Evolutionary conservation across 2,797 vertebrate species (phyloP), one percentile per base, ranked within the genome.

Genomic region (Jordanella pulchra): DNA sequence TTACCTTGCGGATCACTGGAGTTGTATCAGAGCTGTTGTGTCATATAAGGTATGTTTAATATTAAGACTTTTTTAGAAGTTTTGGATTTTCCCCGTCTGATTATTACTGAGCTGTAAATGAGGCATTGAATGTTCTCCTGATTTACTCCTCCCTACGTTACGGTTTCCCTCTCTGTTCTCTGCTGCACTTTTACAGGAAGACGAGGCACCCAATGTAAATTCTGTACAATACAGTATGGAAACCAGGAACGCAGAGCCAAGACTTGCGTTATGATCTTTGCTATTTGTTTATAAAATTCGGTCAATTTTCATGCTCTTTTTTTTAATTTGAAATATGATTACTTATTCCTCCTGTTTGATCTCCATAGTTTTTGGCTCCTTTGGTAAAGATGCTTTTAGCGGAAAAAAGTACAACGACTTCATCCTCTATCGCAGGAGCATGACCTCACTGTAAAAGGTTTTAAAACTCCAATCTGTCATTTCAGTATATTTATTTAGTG

Each of bases 201-300:
- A 76, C 39, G 75, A 74, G 82, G 75, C 89, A 89, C 83, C 87
- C 91, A 90, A 44, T 96, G 95, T 96, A 96, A 95, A 96, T 95
- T 93, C 80, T 96, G 94, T 96, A 95, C 91, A 92, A 93, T 75
- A 95, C 89, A 92, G 93, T 91, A 91, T 91, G 82, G 86, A 86
- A 92, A 80, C 91, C 88, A 91, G 93, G 86, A 92, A 89, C 92
- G 88, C 90, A 91, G 82, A 94, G 93, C 77, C 72, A 86, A 91
- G 92, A 94, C 90, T 89, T 95, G 93, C 94, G 95, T 95, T 94
- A 94, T 93, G 93, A 93, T 94, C 92, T 95, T 93, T 5, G 32
- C 75, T 64, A 91, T 94, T 93, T 91, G 15, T 89, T 89, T 91
- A 91, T 88, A 85, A 84, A 90, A 72, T 72, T 80, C 89, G 88